These are phyloP conservation scores for Aspidoscelis tigris DNA, from an alignment of 2,113 vertebrate genomes.

Conservation along the genomic window DNA sequence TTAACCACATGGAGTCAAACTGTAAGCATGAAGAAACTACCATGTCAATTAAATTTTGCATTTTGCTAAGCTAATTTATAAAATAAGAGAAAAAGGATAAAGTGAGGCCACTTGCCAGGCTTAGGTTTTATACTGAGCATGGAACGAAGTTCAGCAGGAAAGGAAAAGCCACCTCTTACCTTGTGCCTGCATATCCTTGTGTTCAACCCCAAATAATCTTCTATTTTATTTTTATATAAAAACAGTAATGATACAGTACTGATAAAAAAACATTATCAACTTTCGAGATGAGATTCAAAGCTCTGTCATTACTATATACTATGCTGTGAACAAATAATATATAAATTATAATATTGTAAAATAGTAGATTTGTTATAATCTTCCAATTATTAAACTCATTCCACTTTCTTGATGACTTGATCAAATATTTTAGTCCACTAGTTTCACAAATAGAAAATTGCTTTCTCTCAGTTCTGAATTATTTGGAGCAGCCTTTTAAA, in stretches of 20 bases:
- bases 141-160: background rate
- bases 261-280: background rate
- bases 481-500: background rate
- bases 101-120: no score
- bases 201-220: rapidly evolving
- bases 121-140: background rate
- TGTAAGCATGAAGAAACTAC: no score
- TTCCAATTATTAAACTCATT: background rate
- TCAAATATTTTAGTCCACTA: background rate
- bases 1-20: no score
- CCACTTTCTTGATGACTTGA: background rate
- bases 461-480: background rate
- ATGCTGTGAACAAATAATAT: background rate
- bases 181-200: background rate
- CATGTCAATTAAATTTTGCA: no score
- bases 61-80: no score
- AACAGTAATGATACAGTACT: background rate
- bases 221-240: background rate
- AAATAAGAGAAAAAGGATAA: no score
- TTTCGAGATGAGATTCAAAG: background rate
- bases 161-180: background rate
- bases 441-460: background rate
- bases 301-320: background rate
- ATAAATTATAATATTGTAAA: background rate
- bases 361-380: background rate